Percentiles rank a stretch among this genome's conserved stretches.
Evolutionary conservation across 2,797 vertebrate species (phyloP).

Genomic region (Argentina silus): DNA sequence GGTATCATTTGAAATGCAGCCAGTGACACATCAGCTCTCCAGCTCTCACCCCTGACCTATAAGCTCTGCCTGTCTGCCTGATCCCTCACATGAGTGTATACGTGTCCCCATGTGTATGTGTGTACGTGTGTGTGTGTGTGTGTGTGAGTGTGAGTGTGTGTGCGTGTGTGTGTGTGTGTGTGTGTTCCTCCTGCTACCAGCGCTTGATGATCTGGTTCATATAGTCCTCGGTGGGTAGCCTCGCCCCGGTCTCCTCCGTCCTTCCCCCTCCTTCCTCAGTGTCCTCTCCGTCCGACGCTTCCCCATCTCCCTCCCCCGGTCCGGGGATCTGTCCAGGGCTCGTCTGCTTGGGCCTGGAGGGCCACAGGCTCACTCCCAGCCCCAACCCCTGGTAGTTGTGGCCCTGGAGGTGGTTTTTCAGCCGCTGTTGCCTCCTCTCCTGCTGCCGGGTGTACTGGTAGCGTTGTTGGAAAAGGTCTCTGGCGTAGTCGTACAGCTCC

Average conservation of each 20-base stretch:
- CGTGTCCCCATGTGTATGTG: neutral
- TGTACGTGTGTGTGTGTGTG: constrained; percentile 22
- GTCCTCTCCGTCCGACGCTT: constrained; percentile 76
- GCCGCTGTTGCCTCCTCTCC: constrained; percentile 91
- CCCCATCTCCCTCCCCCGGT: constrained; percentile 45
- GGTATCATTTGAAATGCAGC: constrained; percentile 39
- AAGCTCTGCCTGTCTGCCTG: constrained; percentile 15
- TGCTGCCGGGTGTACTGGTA: constrained; percentile 95
- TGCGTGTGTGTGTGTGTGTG: constrained; percentile 28
- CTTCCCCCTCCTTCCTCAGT: constrained; percentile 76
- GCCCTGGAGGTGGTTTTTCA: constrained; percentile 85
- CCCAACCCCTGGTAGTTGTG: constrained; percentile 76
- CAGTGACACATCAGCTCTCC: constrained; percentile 49
- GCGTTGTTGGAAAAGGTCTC: constrained; percentile 96
- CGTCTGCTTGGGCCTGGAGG: constrained; percentile 66
- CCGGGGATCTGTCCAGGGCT: constrained; percentile 61
- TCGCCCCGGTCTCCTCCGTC: constrained; percentile 83
- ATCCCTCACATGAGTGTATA: neutral
- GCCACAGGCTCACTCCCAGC: constrained; percentile 78
- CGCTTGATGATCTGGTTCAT: constrained; percentile 99
- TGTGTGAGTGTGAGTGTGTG: no score
- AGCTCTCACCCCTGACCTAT: constrained; percentile 52
- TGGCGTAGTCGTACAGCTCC: constrained; percentile 97
- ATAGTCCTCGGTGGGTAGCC: constrained; percentile 97
- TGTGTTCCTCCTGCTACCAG: constrained; percentile 85